These are phyloP conservation scores for Hypsopygia costalis DNA, from an alignment of 2,888 invertebrate species.

Conservation along the genomic window DNA sequence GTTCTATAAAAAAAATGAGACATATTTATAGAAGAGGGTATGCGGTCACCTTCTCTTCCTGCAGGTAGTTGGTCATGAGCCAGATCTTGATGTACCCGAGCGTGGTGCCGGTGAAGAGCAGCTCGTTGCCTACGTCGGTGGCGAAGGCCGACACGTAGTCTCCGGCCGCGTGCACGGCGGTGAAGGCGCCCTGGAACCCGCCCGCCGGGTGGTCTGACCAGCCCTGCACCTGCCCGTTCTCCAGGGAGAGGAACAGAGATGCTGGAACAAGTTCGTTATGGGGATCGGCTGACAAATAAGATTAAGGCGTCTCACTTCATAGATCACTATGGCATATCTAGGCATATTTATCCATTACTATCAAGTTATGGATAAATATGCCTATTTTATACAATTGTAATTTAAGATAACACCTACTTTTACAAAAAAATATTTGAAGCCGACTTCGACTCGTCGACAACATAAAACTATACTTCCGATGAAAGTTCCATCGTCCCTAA, in stretches of 20 bases:
- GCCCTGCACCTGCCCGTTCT: constrained; percentile 88
- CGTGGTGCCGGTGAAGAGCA: constrained; percentile 85
- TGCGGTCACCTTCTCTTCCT: constrained; percentile 60
- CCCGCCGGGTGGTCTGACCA: constrained; percentile 91
- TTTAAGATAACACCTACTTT: too few species aligned
- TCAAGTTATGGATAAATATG: too few species aligned
- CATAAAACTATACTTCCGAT: too few species aligned
- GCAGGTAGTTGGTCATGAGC: constrained; percentile 85
- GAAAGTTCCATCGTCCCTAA: too few species aligned
- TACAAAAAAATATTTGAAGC: too few species aligned
- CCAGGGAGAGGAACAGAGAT: constrained; percentile 85
- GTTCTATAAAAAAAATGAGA: too few species aligned
- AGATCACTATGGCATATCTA: too few species aligned
- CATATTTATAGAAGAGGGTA: too few species aligned
- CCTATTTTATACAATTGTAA: too few species aligned
- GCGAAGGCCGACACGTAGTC: constrained; percentile 85
- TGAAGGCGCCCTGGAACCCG: constrained; percentile 85
- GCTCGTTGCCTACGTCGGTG: constrained; percentile 85
- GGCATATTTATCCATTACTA: too few species aligned
- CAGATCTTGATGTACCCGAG: constrained; percentile 90
- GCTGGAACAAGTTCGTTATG: constrained; percentile 53
- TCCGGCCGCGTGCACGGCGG: constrained; percentile 83
- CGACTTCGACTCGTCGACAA: too few species aligned
- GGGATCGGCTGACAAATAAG: constrained; percentile 16
- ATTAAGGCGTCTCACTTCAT: too few species aligned